Evolutionary conservation across 2,888 invertebrate genomes (phyloP), one percentile per base, ranked within the genome.

Genomic region (Athrips mouffetella): DNA sequence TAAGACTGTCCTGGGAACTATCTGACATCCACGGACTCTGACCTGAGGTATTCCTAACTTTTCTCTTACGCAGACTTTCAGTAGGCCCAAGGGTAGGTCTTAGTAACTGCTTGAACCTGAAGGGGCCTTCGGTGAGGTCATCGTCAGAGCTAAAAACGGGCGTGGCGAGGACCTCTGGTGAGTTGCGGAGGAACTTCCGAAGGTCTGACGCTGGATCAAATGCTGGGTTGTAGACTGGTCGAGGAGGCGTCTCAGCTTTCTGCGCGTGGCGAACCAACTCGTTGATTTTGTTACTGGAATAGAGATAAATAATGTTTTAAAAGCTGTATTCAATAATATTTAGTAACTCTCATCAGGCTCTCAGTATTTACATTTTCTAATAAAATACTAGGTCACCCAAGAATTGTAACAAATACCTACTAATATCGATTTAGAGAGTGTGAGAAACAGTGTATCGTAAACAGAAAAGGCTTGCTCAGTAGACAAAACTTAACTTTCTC

Each of bases 1-100:
- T 73, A 2, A 70, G 76, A 51, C 88, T 88, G 51, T 88, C 88
- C 51, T 86, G 88, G 0, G 88, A 88, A 53, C 88, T 87, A 37
- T 88, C 87, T 0, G 87, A 88, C 76, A 85, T 74, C 88, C 88
- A 88, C 0, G 89, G 83, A 56, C 85, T 80, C 60, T 83, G 80
- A 25, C 80, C 77, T 1, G 84, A 73, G 0, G 83, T 77, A 46
- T 80, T 85, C 2, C 82, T 77, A 0, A 90, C 91, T 72, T 91
- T 92, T 13, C 92, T 80, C 64, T 92, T 92, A 16, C 92, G 83
- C 45, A 93, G 76, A 37, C 93, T 92, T 57, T 93, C 93, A 0
- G 93, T 93, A 0, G 93, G 93, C 1, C 92, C 90, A 49, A 91
- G 80, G 0, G 92, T 92, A 0, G 92, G 92, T 54, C 92, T 78